phyloP scores from a whole-genome alignment of 2,113 vertebrate genomes.

The Eurypyga helias region DNA sequence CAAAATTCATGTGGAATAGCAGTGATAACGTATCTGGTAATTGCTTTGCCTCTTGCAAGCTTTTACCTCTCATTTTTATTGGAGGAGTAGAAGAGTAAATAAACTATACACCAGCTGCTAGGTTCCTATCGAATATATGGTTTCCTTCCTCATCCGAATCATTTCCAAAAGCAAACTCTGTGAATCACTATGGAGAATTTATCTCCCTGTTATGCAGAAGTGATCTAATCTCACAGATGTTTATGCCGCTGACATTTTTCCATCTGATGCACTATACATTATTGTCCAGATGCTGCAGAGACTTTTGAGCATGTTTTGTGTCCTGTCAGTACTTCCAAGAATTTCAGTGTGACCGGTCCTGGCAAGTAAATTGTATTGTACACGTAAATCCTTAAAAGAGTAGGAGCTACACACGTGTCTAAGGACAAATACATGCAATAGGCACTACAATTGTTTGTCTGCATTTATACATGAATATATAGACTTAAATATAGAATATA shows the following conservation, averaged over 20 bases:
- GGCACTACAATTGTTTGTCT: neutral
- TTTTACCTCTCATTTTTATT: neutral
- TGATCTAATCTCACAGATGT: neutral
- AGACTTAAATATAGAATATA: neutral
- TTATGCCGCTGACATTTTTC: neutral
- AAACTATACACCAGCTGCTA: neutral
- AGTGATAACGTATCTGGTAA: neutral
- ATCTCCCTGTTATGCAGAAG: neutral
- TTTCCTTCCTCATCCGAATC: neutral
- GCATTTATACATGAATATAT: neutral
- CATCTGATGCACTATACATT: neutral
- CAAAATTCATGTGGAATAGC: neutral
- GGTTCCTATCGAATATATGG: neutral
- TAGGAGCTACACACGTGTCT: neutral
- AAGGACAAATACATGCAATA: neutral
- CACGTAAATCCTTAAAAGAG: neutral
- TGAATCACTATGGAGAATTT: neutral
- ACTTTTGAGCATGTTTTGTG: neutral
- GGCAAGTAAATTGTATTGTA: neutral
- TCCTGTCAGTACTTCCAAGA: neutral
- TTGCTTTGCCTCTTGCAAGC: neutral
- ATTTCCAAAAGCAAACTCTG: neutral
- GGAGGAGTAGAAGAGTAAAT: neutral
- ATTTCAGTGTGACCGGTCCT: neutral
- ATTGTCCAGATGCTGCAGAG: neutral